phyloP scores from a whole-genome alignment of 2,888 invertebrate species.

The Mimachlamys varia region DNA sequence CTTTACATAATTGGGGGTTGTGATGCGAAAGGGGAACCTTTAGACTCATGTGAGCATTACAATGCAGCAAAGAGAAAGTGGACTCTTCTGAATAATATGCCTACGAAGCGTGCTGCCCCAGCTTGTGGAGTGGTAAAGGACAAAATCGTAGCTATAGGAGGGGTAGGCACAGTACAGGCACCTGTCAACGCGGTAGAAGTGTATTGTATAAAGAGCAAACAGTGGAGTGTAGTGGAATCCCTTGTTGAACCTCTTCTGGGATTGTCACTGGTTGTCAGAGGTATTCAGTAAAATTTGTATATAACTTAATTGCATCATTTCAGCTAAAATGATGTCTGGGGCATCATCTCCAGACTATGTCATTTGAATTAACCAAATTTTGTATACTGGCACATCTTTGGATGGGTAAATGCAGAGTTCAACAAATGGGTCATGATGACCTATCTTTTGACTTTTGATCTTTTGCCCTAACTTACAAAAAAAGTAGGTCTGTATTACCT shows the following conservation, averaged over 20 bases:
- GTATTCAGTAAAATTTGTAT: constrained; percentile 54
- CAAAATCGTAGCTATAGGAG: constrained; percentile 76
- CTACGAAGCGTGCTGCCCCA: constrained; percentile 77
- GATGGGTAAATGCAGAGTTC: too few relatives aligned
- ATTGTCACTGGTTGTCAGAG: constrained; percentile 74
- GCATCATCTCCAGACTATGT: too few relatives aligned
- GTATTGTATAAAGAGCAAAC: constrained; percentile 72
- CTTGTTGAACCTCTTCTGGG: constrained; percentile 74
- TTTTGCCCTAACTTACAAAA: too few relatives aligned
- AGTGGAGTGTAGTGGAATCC: constrained; percentile 71
- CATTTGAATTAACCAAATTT: too few relatives aligned
- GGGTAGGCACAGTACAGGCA: constrained; percentile 75
- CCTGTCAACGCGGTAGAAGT: constrained; percentile 77
- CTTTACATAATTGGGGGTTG: constrained; percentile 79
- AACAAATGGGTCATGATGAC: too few relatives aligned
- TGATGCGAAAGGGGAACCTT: constrained; percentile 76
- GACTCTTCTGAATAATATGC: constrained; percentile 72
- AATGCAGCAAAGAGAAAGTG: constrained; percentile 70
- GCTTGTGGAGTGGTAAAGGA: constrained; percentile 70
- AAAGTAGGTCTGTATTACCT: too few relatives aligned
- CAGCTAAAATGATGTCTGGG: too few relatives aligned
- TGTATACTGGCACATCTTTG: too few relatives aligned
- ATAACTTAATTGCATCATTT: too few relatives aligned
- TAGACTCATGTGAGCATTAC: constrained; percentile 75
- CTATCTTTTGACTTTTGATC: too few relatives aligned